Percentiles rank a stretch among this genome's conserved stretches.
Conservation (phyloP, 2,888 invertebrate genomes). For the Dorcus hopei region DNA sequence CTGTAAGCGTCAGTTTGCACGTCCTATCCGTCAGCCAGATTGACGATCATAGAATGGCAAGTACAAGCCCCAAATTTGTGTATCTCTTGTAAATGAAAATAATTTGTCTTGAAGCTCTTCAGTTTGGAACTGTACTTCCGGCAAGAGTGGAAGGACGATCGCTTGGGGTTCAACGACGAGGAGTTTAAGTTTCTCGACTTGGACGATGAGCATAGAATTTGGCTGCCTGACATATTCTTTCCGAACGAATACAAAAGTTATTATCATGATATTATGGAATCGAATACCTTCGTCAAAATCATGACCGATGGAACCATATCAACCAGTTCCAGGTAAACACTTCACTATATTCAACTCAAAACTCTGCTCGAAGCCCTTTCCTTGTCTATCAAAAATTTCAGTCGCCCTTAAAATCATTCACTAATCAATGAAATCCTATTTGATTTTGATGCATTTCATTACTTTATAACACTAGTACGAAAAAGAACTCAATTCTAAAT, state of each 20-base stretch:
- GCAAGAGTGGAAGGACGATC: conserved; percentile 88
- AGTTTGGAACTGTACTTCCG: conserved; percentile 90
- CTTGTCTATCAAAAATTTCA: no score
- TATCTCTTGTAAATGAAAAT: no score
- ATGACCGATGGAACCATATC: conserved; percentile 86
- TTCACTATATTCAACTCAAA: background rate
- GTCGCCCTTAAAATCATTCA: no score
- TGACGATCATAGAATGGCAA: conserved; percentile 17
- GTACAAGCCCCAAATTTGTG: background rate
- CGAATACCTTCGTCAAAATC: conserved; percentile 89
- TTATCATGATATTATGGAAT: conserved; percentile 91
- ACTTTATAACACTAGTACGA: no score
- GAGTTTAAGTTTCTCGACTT: conserved; percentile 71
- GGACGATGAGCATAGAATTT: conserved; percentile 84
- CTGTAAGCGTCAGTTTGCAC: conserved; percentile 15
- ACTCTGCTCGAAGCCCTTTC: no score
- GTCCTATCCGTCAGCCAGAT: conserved; percentile 15
- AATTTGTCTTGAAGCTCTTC: conserved; percentile 64
- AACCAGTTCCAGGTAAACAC: conserved; percentile 74
- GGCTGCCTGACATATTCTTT: conserved; percentile 95
- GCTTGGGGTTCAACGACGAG: conserved; percentile 77
- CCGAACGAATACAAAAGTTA: conserved; percentile 93
- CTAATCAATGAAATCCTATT: no score
- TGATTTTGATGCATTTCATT: no score
- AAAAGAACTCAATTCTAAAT: no score